Base-by-base conservation (phyloP, 2,113 vertebrate genomes). In the Cryptoleucopteryx plumbea region DNA sequence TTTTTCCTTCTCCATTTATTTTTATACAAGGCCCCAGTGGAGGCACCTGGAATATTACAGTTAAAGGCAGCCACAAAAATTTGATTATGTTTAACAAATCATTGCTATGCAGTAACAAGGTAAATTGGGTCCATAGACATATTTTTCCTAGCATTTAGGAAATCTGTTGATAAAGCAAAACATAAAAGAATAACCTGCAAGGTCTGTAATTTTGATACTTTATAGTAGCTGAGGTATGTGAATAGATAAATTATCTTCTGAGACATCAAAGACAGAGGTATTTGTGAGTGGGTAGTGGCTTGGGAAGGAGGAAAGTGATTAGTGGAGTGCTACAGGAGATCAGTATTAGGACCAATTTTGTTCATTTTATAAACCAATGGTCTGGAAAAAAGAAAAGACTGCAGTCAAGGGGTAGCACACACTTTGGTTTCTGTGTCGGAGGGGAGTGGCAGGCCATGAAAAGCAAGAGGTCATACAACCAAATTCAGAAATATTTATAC, bases 351-450 rank as follows among this genome's bases (percentile, higher is more conserved):
- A 92, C 94, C 94, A 93, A 96, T 97, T 96, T 97, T 96, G 86
- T 96, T 96, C 95, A 95, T 97, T 96, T 96, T 96, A 75, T 96
- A 96, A 94, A 65, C 82, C 96, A 96, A 16, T 96, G 95, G 36
- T 92, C 95, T 86, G 94, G 95, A 96, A 96, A 96, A 95, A 93
- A 96, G 70, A 74, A 88, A 96, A 90, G 88, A 22, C 82, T 14
- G 75, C 23, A 94, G 80, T 52, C 50, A 84, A 79, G 67, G 77
- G 43, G 21, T 9, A 67, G 61, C 47, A 40, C 52, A 75, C 3
- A 1, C n/a, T 73, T 40, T 32, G 45, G 82, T n/a, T 84, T 55
- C 90, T 59, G 61, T 38, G 56, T 2, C 61, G 34, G 8, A 18
- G 34, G 42, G 71, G 71, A 96, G 85, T 63, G 88, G 79, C 73